Conservation (phyloP, 2,113 vertebrate species). For the Propithecus coquereli region DNA sequence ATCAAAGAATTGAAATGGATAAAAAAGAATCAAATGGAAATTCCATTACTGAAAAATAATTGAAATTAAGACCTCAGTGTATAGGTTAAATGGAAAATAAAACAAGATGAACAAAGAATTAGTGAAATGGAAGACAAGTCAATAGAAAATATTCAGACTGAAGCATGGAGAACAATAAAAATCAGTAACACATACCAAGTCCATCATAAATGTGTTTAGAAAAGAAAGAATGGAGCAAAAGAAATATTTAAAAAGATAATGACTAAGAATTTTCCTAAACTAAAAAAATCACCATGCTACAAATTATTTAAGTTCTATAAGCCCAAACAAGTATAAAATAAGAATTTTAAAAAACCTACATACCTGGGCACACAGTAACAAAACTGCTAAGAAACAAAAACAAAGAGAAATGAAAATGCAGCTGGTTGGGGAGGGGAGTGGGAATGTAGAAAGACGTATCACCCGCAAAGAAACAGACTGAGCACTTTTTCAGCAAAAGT, state of each 20-base stretch:
- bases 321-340: neutral
- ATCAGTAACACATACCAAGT: neutral
- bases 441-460: neutral
- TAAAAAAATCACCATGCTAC: neutral
- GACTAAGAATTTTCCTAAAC: neutral
- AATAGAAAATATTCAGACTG: neutral
- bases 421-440: rapidly evolving
- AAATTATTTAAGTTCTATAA: neutral
- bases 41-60: neutral
- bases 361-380: neutral
- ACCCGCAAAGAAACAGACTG: neutral
- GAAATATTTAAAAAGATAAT: neutral
- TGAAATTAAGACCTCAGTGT: neutral
- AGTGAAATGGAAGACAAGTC: neutral
- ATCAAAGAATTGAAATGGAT: neutral
- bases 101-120: neutral
- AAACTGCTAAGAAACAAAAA: neutral
- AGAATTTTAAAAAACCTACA: neutral
- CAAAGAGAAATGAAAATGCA: neutral
- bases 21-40: neutral
- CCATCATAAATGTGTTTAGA: neutral
- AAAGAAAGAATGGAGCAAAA: neutral
- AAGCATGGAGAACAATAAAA: neutral
- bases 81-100: neutral
- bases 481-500: neutral